A percentile compares a stretch with the other conserved stretches of the same genome.
Evolutionary conservation across 1,140 invertebrate genomes (phyloP).

Genomic region (Cardiocondyla obscurior): DNA sequence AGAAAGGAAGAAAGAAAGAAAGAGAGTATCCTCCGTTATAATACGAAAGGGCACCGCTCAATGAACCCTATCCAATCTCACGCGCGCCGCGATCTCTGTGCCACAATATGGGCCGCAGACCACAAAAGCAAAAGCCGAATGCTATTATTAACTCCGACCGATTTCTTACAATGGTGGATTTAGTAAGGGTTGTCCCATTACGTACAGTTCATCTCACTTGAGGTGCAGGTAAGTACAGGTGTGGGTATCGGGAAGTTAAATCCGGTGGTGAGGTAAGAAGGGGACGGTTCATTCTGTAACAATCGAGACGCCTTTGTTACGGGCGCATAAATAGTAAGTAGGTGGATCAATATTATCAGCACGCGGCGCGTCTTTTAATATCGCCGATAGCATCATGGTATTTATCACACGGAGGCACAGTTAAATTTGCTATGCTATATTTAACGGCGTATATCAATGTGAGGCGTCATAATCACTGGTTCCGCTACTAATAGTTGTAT

Average conservation of each 20-base stretch:
- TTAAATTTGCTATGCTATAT: slow-evolving; percentile 48
- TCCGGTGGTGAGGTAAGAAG: slow-evolving; percentile 56
- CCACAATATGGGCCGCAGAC: slow-evolving; percentile 71
- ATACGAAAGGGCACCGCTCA: slow-evolving; percentile 56
- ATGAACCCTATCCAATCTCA: slow-evolving; percentile 56
- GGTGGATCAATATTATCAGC: slow-evolving; percentile 48
- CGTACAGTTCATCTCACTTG: slow-evolving; percentile 75
- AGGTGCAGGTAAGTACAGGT: slow-evolving; percentile 81
- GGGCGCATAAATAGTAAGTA: slow-evolving; percentile 53
- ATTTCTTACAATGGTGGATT: slow-evolving; percentile 79
- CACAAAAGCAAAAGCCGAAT: slow-evolving; percentile 79
- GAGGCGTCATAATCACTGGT: slow-evolving; percentile 45
- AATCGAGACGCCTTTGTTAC: slow-evolving; percentile 47
- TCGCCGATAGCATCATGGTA: slow-evolving; percentile 40
- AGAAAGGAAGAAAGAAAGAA: not conserved
- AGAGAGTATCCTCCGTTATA: slow-evolving; percentile 22
- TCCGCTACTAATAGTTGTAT: slow-evolving; percentile 49
- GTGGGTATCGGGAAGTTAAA: slow-evolving; percentile 80
- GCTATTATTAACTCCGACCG: slow-evolving; percentile 81
- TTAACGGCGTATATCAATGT: slow-evolving; percentile 47
- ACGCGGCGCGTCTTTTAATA: slow-evolving; percentile 39
- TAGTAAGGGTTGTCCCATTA: slow-evolving; percentile 76
- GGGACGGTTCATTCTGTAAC: slow-evolving; percentile 57
- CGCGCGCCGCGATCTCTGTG: slow-evolving; percentile 63
- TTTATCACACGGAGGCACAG: slow-evolving; percentile 44